Base-by-base conservation (phyloP, 2,888 invertebrate species). In the Eupithecia pulchellata region DNA sequence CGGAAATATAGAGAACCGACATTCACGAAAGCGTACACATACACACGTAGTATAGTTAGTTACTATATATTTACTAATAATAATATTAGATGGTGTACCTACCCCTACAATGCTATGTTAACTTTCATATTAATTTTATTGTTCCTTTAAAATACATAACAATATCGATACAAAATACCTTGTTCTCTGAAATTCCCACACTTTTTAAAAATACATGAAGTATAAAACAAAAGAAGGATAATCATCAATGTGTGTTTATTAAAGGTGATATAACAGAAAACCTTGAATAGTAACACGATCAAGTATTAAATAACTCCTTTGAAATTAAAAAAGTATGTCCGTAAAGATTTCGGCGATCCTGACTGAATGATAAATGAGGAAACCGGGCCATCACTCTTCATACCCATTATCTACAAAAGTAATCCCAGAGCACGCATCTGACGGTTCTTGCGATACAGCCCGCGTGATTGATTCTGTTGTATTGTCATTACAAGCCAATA, bases 331-430 rank as follows among this genome's bases (percentile, higher is more conserved):
- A 60, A 57, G 29, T 8, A 32, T 30, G 32, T 60, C 32, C 9
- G n/a, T 30, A 4, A 52, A 25, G 52, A 30, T 30, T 58, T 30
- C 20, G n/a, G n/a, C 62, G 64, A 68, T 72, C 65, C 70, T 69
- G 65, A 71, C 67, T 69, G 76, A 78, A 75, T 78, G 76, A 78
- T 76, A 65, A 73, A 76, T 69, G 75, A 68, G 36, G 39, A 70
- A 64, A 73, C 52, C 62, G 66, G 73, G 73, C 72, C 68, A 74
- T 73, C 71, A 61, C 34, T 75, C 73, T 74, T 71, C 71, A 47
- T 67, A 69, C 73, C 64, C 66, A 70, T 73, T 75, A 73, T 75
- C 71, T 58, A 69, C 64, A 66, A 69, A 67, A 62, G 73, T 70
- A 69, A 71, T 73, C 76, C 73, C 72, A 25, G 64, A 76, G 64